A percentile compares a stretch with the other conserved stretches of the same genome.
Conservation (phyloP, 2,113 vertebrate genomes). For the Paralichthys olivaceus region DNA sequence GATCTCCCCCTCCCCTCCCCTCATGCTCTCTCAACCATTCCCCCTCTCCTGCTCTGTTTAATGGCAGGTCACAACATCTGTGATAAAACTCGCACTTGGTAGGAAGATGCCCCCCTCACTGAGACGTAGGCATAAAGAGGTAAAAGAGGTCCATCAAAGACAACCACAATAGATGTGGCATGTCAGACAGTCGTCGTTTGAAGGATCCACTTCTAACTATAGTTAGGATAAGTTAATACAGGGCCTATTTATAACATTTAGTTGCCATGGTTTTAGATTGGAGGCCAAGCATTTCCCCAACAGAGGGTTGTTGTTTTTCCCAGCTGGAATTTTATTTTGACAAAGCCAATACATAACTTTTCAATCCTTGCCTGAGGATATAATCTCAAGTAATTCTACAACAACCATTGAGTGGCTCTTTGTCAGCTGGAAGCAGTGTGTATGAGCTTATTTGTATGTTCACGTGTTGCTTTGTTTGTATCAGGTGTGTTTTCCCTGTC, state of each 20-base stretch:
- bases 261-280: conserved; percentile 43
- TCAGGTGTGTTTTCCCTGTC: not conserved
- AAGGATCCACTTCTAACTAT: conserved; percentile 18
- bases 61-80: conserved; percentile 56
- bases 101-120: conserved; percentile 26
- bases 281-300: conserved; percentile 13
- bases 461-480: not conserved
- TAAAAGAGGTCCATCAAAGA: conserved; percentile 28
- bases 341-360: conserved; percentile 14
- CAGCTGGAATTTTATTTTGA: conserved; percentile 25
- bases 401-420: not conserved
- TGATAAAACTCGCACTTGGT: conserved; percentile 66
- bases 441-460: not conserved
- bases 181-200: conserved; percentile 4
- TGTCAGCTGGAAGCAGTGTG: not conserved
- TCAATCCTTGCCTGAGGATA: conserved; percentile 17
- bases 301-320: conserved; percentile 21
- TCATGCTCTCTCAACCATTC: conserved; percentile 14
- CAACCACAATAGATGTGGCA: not conserved
- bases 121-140: conserved; percentile 14
- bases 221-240: conserved; percentile 20
- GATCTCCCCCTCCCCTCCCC: conserved; percentile 27
- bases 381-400: not conserved
- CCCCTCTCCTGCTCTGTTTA: conserved; percentile 45
- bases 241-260: conserved; percentile 9